phyloP scores from a whole-genome alignment of 1,140 invertebrate species.

The Pentalonia nigronervosa region DNA sequence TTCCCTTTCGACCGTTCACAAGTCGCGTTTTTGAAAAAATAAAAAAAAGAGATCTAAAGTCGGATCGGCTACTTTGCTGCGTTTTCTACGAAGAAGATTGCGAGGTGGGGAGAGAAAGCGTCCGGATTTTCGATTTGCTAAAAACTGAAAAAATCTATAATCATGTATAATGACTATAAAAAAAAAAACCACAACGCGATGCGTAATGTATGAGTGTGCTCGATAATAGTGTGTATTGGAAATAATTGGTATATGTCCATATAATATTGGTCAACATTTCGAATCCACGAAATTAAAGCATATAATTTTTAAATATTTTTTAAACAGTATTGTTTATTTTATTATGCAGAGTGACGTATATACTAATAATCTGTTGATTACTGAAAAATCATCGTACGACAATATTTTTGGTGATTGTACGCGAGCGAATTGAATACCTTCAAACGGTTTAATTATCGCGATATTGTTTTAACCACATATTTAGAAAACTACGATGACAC shows the following conservation, averaged over 20 bases:
- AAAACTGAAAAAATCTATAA: background rate
- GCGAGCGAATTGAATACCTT: background rate
- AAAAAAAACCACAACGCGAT: background rate
- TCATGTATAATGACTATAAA: background rate
- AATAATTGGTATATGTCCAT: background rate
- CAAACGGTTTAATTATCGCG: background rate
- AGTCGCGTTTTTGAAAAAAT: background rate
- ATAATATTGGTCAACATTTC: no score
- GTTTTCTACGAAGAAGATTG: background rate
- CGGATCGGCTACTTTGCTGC: background rate
- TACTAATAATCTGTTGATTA: background rate
- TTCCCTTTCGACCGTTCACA: no score
- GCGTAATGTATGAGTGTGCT: background rate
- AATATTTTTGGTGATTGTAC: background rate
- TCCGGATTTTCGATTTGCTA: background rate
- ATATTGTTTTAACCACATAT: background rate
- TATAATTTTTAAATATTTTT: background rate
- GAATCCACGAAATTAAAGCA: background rate
- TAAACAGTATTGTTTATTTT: background rate
- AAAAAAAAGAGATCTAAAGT: background rate
- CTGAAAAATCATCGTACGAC: background rate
- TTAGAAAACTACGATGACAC: background rate
- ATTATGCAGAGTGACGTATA: background rate
- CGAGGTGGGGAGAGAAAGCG: no score
- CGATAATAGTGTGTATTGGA: background rate